Percentiles rank a stretch among this genome's conserved stretches.
These are phyloP conservation scores for Hybos culiciformis DNA, from an alignment of 2,888 invertebrate species.

Conservation along the genomic window DNA sequence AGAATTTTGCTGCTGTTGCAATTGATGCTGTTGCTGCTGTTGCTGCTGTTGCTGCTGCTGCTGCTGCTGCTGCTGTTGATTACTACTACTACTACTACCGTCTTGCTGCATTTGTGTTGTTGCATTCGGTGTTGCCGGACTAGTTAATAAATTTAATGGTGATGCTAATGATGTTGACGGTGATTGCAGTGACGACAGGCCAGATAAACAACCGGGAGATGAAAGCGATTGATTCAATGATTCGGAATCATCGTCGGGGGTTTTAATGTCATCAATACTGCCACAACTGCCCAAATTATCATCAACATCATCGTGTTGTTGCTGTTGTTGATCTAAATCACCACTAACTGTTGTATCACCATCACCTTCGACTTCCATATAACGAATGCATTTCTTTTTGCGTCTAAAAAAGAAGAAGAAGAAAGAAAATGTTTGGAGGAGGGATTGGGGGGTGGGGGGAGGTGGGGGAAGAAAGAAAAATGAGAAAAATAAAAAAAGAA, in stretches of 20 bases:
- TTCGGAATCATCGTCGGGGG: constrained; percentile 53
- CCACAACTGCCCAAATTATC: constrained; percentile 68
- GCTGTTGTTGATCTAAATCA: constrained; percentile 26
- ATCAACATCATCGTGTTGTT: constrained; percentile 29
- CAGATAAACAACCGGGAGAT: constrained; percentile 50
- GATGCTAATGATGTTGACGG: constrained; percentile 63
- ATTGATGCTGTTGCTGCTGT: constrained; percentile 11
- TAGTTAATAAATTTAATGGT: constrained; percentile 59
- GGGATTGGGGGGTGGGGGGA: neutral
- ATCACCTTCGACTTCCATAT: constrained; percentile 71
- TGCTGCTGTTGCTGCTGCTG: constrained; percentile 15
- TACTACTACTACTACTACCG: constrained; percentile 4
- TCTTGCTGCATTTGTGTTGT: constrained; percentile 9
- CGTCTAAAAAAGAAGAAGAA: too few species aligned
- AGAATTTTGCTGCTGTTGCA: constrained; percentile 12
- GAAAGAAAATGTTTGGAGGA: neutral
- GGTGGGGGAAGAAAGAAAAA: neutral
- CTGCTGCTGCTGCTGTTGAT: constrained; percentile 6
- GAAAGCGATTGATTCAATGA: constrained; percentile 43
- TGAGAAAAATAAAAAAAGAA: constrained; percentile 2
- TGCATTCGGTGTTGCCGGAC: constrained; percentile 38
- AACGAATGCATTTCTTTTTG: constrained; percentile 94
- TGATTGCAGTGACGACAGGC: constrained; percentile 53
- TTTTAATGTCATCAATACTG: constrained; percentile 58
- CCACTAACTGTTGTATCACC: constrained; percentile 39